Base-by-base conservation (phyloP, 2,888 invertebrate species). In the Agriotes lineatus region DNA sequence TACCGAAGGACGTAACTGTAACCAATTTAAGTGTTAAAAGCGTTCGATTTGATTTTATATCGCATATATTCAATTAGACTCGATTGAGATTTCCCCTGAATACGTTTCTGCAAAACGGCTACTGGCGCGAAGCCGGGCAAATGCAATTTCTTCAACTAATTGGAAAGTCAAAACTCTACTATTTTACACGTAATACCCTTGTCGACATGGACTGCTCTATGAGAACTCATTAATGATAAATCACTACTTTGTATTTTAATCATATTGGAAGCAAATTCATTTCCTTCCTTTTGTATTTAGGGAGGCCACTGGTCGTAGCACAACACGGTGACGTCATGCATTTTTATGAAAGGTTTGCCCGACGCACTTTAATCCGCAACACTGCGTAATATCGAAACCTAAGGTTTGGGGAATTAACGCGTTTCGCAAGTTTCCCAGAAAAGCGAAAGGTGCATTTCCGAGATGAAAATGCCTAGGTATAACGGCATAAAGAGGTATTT, bases 71-170 rank as follows among this genome's bases (percentile, higher is more conserved):
- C n/a, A n/a, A n/a, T n/a, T n/a, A n/a, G n/a, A n/a, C n/a, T n/a
- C n/a, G n/a, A n/a, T n/a, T n/a, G n/a, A n/a, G 25, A 25, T 25
- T 25, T 25, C 25, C n/a, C 3, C 60, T 54, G 45, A 57, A 54
- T 60, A 42, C 48, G 64, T 25, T 42, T 57, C 71, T 63, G 63
- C 19, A 30, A 50, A 67, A 69, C 61, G 67, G 62, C 69, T 65
- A 70, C 73, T 68, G 54, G 63, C 50, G 60, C 59, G 69, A 58
- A 62, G 59, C 67, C 65, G 71, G 70, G 77, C 74, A 73, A 77
- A 79, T 77, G 79, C 77, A 79, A 81, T 80, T 80, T 78, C 78
- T 79, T 78, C 74, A 74, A 75, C 78, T 81, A 81, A 81, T 81
- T 80, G 79, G 79, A 79, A 80, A 80, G 79, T 79, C 79, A 79